These are phyloP conservation scores for Stratiolaelaps scimitus DNA, from an alignment of 1,140 invertebrate genomes.

Conservation along the genomic window DNA sequence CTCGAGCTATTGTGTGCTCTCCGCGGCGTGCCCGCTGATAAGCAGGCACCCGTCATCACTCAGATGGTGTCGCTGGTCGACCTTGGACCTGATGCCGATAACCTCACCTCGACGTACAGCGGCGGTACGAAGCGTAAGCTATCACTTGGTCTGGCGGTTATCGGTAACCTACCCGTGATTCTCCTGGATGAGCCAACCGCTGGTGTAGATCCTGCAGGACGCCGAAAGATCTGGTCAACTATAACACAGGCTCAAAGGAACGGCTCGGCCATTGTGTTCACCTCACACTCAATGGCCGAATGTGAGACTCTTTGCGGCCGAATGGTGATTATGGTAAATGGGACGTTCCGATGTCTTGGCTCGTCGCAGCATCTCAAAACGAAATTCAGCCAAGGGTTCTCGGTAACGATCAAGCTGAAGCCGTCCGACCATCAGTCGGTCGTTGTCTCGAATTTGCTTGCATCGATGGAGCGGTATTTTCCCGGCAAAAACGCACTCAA, in stretches of 20 bases:
- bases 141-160: slow-evolving; percentile 45
- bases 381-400: slow-evolving; percentile 44
- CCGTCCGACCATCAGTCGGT: background rate
- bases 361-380: slow-evolving; percentile 55
- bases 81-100: slow-evolving; percentile 40
- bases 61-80: slow-evolving; percentile 44
- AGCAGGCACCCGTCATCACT: slow-evolving; percentile 39
- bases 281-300: slow-evolving; percentile 53
- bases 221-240: slow-evolving; percentile 43
- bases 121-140: slow-evolving; percentile 47
- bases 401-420: slow-evolving; percentile 45
- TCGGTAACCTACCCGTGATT: slow-evolving; percentile 42
- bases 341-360: slow-evolving; percentile 59
- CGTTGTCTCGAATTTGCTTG: background rate
- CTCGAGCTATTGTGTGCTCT: slow-evolving; percentile 31
- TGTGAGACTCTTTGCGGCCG: slow-evolving; percentile 72
- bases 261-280: slow-evolving; percentile 31
- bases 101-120: slow-evolving; percentile 49
- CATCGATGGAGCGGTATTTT: background rate
- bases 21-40: slow-evolving; percentile 29
- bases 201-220: slow-evolving; percentile 45
- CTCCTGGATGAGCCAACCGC: slow-evolving; percentile 45
- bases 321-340: slow-evolving; percentile 76
- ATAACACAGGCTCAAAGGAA: slow-evolving; percentile 32
- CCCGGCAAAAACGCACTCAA: background rate